These are phyloP conservation scores for Trachymyrmex cornetzi DNA, from an alignment of 1,140 invertebrate species.

Conservation along the genomic window DNA sequence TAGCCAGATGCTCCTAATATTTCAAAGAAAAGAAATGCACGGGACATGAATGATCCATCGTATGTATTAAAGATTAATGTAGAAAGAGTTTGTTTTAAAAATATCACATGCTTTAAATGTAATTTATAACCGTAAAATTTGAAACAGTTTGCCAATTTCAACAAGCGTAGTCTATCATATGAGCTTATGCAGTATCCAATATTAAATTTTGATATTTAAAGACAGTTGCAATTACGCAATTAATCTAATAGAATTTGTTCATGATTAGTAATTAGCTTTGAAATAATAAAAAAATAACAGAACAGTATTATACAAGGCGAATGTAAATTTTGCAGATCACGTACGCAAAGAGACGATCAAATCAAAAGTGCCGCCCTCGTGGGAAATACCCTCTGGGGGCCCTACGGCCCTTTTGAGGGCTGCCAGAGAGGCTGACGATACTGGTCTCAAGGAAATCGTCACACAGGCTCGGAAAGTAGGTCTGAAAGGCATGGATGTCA, in stretches of 20 bases:
- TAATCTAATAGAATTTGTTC: slow-evolving; percentile 6
- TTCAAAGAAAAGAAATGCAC: no score
- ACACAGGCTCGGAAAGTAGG: slow-evolving; percentile 76
- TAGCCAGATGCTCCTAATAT: no score
- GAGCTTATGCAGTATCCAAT: neutral
- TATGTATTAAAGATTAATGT: neutral
- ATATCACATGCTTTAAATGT: neutral
- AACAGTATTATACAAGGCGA: neutral
- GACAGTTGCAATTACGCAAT: neutral
- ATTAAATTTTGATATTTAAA: slow-evolving; percentile 22
- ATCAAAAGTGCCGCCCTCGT: slow-evolving; percentile 78
- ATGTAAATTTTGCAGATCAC: slow-evolving; percentile 21
- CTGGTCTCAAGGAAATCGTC: slow-evolving; percentile 79
- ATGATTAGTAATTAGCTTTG: neutral
- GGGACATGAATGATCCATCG: no score
- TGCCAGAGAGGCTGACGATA: slow-evolving; percentile 83
- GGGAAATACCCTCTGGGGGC: slow-evolving; percentile 79
- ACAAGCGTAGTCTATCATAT: neutral
- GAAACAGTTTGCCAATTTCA: neutral
- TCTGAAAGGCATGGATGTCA: slow-evolving; percentile 80
- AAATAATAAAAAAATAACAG: neutral
- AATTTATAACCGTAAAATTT: slow-evolving; percentile 30
- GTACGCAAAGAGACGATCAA: slow-evolving; percentile 69
- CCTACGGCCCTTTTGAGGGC: slow-evolving; percentile 82
- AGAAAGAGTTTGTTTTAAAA: neutral